These are phyloP conservation scores for Triplophysa rosa DNA, from an alignment of 2,113 vertebrate species.

Conservation along the genomic window DNA sequence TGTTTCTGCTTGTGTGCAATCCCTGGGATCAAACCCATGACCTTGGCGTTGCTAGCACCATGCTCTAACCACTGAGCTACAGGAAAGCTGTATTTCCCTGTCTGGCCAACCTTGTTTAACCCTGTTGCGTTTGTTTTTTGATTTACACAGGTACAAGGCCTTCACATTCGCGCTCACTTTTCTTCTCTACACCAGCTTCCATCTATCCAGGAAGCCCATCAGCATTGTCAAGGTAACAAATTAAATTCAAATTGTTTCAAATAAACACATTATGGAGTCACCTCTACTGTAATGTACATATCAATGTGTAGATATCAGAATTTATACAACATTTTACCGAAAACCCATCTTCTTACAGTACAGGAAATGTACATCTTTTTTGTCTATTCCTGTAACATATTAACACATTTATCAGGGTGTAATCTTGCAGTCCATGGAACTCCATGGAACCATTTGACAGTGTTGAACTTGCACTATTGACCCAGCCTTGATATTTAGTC, in stretches of 20 bases:
- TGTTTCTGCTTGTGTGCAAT: no score
- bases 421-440: not conserved
- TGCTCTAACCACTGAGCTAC: no score
- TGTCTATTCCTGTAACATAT: not conserved
- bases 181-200: constrained; percentile 88
- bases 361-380: not conserved
- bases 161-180: constrained; percentile 88
- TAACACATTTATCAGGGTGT: not conserved
- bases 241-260: not conserved
- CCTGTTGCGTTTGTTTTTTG: not conserved
- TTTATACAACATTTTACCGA: not conserved
- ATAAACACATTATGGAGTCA: not conserved
- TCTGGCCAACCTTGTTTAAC: not conserved
- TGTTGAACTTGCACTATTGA: constrained; percentile 3
- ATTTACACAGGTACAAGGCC: constrained; percentile 79
- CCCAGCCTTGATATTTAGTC: not conserved
- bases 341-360: not conserved
- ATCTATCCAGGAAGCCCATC: constrained; percentile 94
- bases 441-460: not conserved
- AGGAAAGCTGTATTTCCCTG: no score
- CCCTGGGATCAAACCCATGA: no score
- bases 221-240: constrained; percentile 89
- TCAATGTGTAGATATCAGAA: not conserved
- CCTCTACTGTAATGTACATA: not conserved
- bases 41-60: no score